Evolutionary conservation across 2,888 invertebrate species (phyloP).

Genomic region (Microplitis manilae): DNA sequence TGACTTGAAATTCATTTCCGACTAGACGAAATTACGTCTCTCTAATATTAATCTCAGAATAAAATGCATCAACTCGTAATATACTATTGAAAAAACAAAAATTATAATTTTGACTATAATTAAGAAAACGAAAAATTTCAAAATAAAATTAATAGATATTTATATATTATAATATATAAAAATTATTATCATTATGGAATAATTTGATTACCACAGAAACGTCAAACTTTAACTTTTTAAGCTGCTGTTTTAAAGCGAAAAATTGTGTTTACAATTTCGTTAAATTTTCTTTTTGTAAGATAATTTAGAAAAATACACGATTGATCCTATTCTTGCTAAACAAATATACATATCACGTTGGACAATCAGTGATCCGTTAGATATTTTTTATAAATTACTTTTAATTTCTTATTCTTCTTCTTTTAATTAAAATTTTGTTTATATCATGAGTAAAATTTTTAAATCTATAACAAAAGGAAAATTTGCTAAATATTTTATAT

Average conservation of each 20-base stretch:
- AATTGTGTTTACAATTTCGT: constrained; percentile 40
- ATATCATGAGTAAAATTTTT: background rate
- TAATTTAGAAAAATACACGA: constrained; percentile 61
- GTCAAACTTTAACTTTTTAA: constrained; percentile 23
- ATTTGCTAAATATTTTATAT: too few species aligned
- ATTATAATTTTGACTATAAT: background rate
- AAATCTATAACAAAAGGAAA: background rate
- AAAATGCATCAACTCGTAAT: constrained; percentile 52
- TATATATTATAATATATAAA: constrained; percentile 20
- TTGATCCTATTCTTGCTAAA: constrained; percentile 61
- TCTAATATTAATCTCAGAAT: constrained; percentile 51
- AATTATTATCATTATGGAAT: constrained; percentile 32
- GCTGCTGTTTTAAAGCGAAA: constrained; percentile 34
- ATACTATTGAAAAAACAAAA: constrained; percentile 42
- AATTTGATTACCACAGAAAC: constrained; percentile 33
- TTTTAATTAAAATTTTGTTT: background rate
- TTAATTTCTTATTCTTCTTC: background rate
- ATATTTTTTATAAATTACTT: constrained; percentile 29
- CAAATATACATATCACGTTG: constrained; percentile 62
- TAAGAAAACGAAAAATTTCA: background rate
- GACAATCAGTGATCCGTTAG: constrained; percentile 55
- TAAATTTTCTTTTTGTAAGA: constrained; percentile 39
- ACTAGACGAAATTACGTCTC: constrained; percentile 38
- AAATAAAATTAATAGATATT: constrained; percentile 1
- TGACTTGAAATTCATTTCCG: constrained; percentile 52